Conservation (phyloP, 2,888 invertebrate species). For the Dasypolia templi region DNA sequence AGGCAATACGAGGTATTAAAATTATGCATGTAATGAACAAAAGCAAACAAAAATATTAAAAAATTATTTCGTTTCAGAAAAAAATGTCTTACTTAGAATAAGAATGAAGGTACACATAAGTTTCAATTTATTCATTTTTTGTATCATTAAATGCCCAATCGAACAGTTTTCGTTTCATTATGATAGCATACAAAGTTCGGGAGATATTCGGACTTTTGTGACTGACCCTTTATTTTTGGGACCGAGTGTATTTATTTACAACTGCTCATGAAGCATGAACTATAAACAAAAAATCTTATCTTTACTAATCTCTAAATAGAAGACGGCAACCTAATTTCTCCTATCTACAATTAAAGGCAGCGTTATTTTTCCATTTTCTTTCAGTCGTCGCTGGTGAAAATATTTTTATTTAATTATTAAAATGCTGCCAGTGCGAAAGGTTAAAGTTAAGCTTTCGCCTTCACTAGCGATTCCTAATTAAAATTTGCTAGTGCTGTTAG, state of each 20-base stretch:
- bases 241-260: not conserved
- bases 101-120: too few relatives aligned
- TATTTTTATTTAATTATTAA: conserved; percentile 43
- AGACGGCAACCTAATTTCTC: not conserved
- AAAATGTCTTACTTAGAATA: too few relatives aligned
- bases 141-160: too few relatives aligned
- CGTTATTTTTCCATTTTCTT: not conserved
- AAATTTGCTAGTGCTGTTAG: conserved; percentile 21
- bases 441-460: not conserved
- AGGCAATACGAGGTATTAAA: too few relatives aligned
- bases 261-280: not conserved
- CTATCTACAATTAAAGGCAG: not conserved
- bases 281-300: not conserved
- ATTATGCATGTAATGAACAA: too few relatives aligned
- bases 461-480: conserved; percentile 32
- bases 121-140: too few relatives aligned
- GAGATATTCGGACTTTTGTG: too few relatives aligned
- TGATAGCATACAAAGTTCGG: too few relatives aligned
- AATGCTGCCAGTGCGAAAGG: conserved; percentile 26
- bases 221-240: too few relatives aligned
- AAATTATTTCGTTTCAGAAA: too few relatives aligned
- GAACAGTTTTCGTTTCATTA: too few relatives aligned
- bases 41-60: too few relatives aligned
- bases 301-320: not conserved
- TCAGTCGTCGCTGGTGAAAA: not conserved